Base-by-base conservation (phyloP, 1,140 invertebrate species). In the Melanaphis sacchari region DNA sequence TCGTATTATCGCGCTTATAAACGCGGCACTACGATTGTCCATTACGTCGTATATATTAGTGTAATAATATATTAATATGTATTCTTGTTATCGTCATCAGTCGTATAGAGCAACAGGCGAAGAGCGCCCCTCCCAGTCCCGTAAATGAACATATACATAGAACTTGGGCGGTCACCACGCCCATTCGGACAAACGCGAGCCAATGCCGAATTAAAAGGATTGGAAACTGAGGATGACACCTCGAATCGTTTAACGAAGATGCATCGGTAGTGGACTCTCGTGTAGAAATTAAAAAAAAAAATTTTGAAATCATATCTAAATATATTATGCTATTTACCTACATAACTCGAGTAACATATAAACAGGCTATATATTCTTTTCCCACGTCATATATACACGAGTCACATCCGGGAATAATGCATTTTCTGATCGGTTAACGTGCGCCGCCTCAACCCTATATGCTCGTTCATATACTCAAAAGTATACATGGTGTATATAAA, bases 191-290 rank as follows among this genome's bases (percentile, higher is more conserved):
- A 54, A 26, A 49, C 41, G 76, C 90, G 90, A 66, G 41, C 90
- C 90, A 91, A 91, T 91, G 90, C 90, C 41, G 26, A 82, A 82
- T 92, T 92, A 92, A 92, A 92, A 38, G 76, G 90, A 82, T 66
- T 82, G 90, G 90, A 92, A 92, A 66, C 54, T 1, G 38, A 76
- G 24, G 59, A 76, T 76, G 59, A 52, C 88, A 89, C 88, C 46
- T 24, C n/a, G 36, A 22, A 40, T 24, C 89, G 89, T 90, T 90
- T 90, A 59, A 90, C 85, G 46, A 87, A n/a, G 46, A 1, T 6
- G 43, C 26, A 5, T 7, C 49, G 7, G 18, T 18, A 49, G 52
- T 59, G 89, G 89, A 26, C 89, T 59, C 24, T 54, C 36, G 24
- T 38, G 22, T 90, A 24, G 31, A 90, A 87, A 87, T 87, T 49